Conservation (phyloP, 2,888 invertebrate species). For the Hoplodrina ambigua region DNA sequence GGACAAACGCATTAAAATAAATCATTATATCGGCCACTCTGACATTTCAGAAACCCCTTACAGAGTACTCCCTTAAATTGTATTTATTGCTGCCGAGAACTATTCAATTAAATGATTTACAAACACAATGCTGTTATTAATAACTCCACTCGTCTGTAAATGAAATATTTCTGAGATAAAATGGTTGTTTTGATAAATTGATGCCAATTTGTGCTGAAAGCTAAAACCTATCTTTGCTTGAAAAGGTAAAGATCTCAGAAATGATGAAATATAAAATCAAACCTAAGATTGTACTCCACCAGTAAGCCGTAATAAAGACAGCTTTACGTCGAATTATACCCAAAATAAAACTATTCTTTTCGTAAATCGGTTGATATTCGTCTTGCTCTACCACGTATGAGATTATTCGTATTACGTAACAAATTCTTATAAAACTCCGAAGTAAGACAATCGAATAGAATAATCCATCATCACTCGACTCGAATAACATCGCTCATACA, state of each 20-base stretch:
- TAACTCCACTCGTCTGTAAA: constrained; percentile 47
- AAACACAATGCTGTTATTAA: constrained; percentile 53
- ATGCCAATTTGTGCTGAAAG: constrained; percentile 26
- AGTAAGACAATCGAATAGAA: constrained; percentile 33
- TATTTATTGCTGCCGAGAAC: constrained; percentile 68
- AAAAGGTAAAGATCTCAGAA: constrained; percentile 38
- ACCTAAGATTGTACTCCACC: constrained; percentile 17
- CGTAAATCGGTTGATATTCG: constrained; percentile 18
- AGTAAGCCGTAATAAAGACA: constrained; percentile 11
- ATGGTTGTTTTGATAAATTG: constrained; percentile 39
- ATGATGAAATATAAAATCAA: constrained; percentile 16
- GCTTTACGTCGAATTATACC: constrained; percentile 5
- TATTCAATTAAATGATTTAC: constrained; percentile 51
- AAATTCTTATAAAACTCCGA: constrained; percentile 20
- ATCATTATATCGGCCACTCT: constrained; percentile 71
- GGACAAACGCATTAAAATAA: constrained; percentile 69
- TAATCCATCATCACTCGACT: constrained; percentile 48
- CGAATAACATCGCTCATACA: constrained; percentile 45
- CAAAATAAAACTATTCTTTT: constrained; percentile 10
- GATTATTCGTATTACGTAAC: constrained; percentile 25
- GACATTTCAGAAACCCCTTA: constrained; percentile 71
- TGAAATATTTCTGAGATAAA: constrained; percentile 47
- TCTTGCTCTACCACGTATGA: constrained; percentile 10
- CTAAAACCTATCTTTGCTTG: constrained; percentile 27
- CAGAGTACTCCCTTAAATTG: constrained; percentile 72